Evolutionary conservation across 2,113 vertebrate genomes (phyloP).

Genomic region (Phyllopteryx taeniolatus): DNA sequence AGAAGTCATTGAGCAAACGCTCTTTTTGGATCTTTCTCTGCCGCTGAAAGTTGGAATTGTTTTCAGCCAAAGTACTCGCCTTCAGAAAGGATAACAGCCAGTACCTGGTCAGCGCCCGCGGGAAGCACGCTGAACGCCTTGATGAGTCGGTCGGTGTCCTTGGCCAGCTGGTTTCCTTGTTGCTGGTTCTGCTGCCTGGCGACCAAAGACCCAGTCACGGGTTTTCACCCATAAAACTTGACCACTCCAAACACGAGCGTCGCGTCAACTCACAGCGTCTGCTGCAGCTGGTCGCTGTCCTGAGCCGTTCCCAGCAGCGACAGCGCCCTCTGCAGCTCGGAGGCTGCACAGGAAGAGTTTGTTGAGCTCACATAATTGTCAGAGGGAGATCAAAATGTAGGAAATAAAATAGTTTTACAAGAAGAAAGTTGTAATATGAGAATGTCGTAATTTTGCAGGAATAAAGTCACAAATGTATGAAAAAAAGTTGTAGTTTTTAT

Average conservation of each 20-base stretch:
- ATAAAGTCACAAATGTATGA: no score
- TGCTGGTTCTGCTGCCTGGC: conserved; percentile 91
- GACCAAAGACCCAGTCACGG: conserved; percentile 11
- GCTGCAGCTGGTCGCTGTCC: conserved; percentile 81
- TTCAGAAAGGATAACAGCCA: not conserved
- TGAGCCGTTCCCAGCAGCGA: conserved; percentile 85
- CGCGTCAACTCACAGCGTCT: conserved; percentile 84
- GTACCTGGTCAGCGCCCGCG: conserved; percentile 78
- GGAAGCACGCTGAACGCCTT: conserved; percentile 90
- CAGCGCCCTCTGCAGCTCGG: conserved; percentile 87
- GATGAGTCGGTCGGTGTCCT: conserved; percentile 91
- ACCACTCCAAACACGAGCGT: not conserved
- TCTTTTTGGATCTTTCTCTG: conserved; percentile 95
- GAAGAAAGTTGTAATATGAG: no score
- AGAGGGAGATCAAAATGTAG: no score
- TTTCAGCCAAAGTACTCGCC: not conserved
- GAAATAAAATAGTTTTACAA: no score
- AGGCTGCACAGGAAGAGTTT: conserved; percentile 71
- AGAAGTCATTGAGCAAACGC: conserved; percentile 89
- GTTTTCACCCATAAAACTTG: not conserved
- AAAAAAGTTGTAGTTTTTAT: no score
- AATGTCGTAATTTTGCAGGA: no score
- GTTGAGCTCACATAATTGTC: not conserved
- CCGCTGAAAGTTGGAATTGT: conserved; percentile 69
- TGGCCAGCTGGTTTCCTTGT: conserved; percentile 89